A percentile compares a stretch with the other conserved stretches of the same genome.
These are phyloP conservation scores for Gallinago stenura DNA, from an alignment of 2,797 vertebrate genomes.

Conservation along the genomic window DNA sequence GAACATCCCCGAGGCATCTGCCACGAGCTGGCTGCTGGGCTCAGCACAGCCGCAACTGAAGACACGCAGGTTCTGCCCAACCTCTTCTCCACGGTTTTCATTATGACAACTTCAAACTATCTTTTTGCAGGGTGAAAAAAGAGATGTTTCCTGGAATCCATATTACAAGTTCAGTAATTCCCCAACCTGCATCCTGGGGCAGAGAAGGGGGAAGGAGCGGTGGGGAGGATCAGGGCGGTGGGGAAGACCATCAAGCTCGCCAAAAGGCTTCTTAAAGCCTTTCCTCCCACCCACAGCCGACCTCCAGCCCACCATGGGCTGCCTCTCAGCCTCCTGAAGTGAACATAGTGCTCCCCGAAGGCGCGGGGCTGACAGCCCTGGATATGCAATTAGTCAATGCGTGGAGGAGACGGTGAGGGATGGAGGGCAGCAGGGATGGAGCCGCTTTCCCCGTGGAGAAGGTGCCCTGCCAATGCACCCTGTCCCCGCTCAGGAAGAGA, in stretches of 20 bases:
- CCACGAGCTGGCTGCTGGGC: neutral
- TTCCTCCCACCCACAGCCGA: neutral
- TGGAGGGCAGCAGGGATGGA: neutral
- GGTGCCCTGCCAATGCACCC: slow-evolving; percentile 12
- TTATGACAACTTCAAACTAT: neutral
- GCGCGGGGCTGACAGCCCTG: neutral
- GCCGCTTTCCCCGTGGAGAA: neutral
- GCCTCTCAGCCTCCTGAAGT: fast-evolving
- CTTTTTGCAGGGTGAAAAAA: neutral
- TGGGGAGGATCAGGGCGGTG: neutral
- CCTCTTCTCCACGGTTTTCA: neutral
- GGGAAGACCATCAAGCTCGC: neutral
- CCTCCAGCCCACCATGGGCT: neutral
- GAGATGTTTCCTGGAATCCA: neutral
- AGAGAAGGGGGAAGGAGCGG: neutral
- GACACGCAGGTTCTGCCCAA: fast-evolving
- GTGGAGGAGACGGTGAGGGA: neutral
- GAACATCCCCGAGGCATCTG: neutral
- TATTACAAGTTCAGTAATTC: neutral
- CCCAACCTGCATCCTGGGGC: fast-evolving
- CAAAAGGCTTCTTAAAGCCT: fast-evolving
- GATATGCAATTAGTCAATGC: neutral
- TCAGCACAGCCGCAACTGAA: neutral
- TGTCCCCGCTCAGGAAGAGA: neutral
- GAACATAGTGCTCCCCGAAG: neutral